phyloP scores from a whole-genome alignment of 2,797 vertebrate species.

The Thripadectes ignobilis region DNA sequence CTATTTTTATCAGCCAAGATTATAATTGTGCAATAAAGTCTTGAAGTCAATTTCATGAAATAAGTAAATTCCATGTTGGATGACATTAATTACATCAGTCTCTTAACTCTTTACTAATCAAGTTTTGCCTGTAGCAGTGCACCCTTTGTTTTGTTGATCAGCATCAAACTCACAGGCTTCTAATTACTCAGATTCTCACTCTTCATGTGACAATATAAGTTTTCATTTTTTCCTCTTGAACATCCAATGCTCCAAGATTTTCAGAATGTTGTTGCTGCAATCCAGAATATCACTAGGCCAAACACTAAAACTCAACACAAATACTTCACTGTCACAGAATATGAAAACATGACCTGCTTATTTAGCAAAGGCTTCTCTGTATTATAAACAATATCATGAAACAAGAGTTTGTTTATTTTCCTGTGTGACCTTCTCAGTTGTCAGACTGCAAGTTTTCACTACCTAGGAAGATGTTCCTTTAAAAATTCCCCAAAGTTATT shows the following conservation, averaged over 20 bases:
- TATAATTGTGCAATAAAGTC: neutral
- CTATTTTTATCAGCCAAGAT: neutral
- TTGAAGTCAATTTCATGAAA: neutral
- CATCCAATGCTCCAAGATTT: neutral
- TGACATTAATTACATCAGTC: neutral
- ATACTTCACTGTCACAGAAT: neutral
- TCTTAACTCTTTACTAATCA: neutral
- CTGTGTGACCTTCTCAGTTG: neutral
- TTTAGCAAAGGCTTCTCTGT: neutral
- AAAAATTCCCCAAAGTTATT: neutral
- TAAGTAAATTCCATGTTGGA: neutral
- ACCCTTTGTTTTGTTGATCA: neutral
- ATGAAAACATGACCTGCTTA: neutral
- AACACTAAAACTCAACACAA: neutral
- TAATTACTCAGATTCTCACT: neutral
- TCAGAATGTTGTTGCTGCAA: neutral
- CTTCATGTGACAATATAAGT: neutral
- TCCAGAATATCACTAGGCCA: neutral
- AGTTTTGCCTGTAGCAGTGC: neutral
- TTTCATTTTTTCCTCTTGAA: neutral
- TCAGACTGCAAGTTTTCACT: neutral
- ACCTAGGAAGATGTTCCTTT: neutral
- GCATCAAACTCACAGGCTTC: neutral
- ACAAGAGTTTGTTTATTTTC: neutral
- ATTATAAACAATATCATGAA: neutral